A percentile compares a stretch with the other conserved stretches of the same genome.
Evolutionary conservation across 2,797 vertebrate species (phyloP).

Genomic region (Xerus rutilus): DNA sequence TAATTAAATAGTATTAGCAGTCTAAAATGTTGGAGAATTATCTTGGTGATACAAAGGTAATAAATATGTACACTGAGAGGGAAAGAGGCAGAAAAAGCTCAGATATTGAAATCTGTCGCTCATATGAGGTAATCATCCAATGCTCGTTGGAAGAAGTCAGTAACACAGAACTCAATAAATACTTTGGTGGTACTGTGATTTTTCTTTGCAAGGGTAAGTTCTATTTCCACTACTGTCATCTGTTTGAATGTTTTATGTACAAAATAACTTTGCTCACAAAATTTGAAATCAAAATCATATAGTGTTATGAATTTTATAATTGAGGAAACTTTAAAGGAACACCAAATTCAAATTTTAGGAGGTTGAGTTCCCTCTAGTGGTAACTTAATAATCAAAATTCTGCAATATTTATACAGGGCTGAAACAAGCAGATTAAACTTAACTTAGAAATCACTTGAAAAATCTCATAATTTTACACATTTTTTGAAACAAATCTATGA

Average conservation of each 20-base stretch:
- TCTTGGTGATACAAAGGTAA: neutral
- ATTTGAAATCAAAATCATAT: neutral
- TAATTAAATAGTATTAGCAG: neutral
- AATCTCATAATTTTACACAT: neutral
- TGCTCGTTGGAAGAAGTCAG: neutral
- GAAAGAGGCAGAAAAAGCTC: rapidly evolving
- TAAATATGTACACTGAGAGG: neutral
- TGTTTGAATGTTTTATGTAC: neutral
- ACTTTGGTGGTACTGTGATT: neutral
- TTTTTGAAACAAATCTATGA: neutral
- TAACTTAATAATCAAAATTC: neutral
- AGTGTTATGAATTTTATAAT: neutral
- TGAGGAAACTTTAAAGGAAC: neutral
- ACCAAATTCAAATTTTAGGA: neutral
- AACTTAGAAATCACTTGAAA: neutral
- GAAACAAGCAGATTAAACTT: neutral
- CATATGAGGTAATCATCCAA: neutral
- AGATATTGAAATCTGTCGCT: neutral
- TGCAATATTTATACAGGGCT: neutral
- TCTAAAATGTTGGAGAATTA: neutral
- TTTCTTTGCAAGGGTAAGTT: neutral
- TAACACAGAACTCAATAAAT: neutral
- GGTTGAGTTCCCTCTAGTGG: conserved; percentile 61
- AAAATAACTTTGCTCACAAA: neutral
- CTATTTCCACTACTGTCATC: neutral